Conservation (phyloP, 2,113 vertebrate species). For the Mus musculus region DNA sequence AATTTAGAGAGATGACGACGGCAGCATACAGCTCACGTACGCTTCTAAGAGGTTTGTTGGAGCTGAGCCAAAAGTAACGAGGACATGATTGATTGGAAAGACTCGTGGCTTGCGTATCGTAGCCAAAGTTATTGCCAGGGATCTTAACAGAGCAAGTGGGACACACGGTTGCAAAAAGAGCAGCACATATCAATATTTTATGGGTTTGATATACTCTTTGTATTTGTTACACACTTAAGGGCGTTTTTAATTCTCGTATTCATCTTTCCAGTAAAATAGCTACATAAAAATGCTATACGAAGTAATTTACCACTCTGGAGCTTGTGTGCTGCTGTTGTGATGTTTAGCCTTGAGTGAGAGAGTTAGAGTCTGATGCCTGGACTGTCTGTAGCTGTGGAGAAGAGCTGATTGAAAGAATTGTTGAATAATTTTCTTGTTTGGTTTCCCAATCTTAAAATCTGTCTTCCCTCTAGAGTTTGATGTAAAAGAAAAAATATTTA, state of each 20-base stretch:
- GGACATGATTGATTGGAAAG: neutral
- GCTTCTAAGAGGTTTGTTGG: slow-evolving; percentile 29
- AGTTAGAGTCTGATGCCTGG: slow-evolving; percentile 47
- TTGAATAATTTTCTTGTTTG: neutral
- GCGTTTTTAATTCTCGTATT: slow-evolving; percentile 14
- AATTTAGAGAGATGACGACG: neutral
- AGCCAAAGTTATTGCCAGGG: neutral
- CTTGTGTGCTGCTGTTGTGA: neutral
- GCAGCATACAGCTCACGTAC: neutral
- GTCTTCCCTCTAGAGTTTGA: neutral
- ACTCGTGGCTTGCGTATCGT: neutral
- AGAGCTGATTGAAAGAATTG: neutral
- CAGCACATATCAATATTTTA: slow-evolving; percentile 35
- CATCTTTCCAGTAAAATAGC: neutral
- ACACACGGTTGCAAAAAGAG: slow-evolving; percentile 13
- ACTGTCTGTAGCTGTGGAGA: neutral
- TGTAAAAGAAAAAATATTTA: neutral
- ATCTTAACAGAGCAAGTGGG: slow-evolving; percentile 1
- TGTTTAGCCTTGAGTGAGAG: neutral
- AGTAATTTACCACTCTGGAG: neutral
- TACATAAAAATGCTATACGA: neutral
- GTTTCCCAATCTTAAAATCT: neutral
- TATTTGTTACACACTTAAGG: slow-evolving; percentile 13
- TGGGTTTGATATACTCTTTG: neutral
- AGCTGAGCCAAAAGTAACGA: slow-evolving; percentile 10